Evolutionary conservation across 2,113 vertebrate genomes (phyloP).

Genomic region (Calidris pygmaea): DNA sequence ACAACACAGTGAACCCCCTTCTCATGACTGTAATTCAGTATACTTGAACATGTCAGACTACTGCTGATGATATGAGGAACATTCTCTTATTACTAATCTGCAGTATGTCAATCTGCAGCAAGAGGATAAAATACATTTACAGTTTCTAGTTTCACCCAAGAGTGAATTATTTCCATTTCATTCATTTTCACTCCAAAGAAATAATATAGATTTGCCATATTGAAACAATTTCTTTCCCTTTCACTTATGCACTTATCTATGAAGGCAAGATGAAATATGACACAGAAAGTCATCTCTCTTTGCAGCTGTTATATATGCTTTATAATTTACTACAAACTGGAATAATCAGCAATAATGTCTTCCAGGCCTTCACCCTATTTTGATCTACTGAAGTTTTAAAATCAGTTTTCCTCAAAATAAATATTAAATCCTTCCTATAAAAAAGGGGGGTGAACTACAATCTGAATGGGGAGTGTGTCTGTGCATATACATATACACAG

Average conservation of each 20-base stretch:
- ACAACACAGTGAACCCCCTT: background rate
- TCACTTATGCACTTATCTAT: constrained; percentile 68
- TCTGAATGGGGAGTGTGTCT: background rate
- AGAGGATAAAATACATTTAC: constrained; percentile 69
- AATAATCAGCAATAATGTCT: constrained; percentile 68
- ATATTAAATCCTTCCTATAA: constrained; percentile 8
- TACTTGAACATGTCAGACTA: background rate
- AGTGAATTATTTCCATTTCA: constrained; percentile 73
- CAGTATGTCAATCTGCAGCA: constrained; percentile 46
- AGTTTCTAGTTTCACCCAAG: constrained; percentile 62
- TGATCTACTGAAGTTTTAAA: constrained; percentile 48
- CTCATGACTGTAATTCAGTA: constrained; percentile 46
- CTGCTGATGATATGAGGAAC: constrained; percentile 13
- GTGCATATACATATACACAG: background rate
- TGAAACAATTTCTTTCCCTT: constrained; percentile 68
- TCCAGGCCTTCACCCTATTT: constrained; percentile 51
- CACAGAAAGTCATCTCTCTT: constrained; percentile 46
- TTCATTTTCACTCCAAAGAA: constrained; percentile 68
- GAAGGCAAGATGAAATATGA: constrained; percentile 56
- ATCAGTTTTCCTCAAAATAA: constrained; percentile 36
- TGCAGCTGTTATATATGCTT: constrained; percentile 51
- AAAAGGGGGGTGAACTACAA: background rate
- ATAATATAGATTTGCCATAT: constrained; percentile 61
- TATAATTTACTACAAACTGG: constrained; percentile 70
- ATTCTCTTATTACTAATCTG: constrained; percentile 47